Evolutionary conservation across 1,140 invertebrate genomes (phyloP), one percentile per base, ranked within the genome.

Genomic region (Drosophila saltans): DNA sequence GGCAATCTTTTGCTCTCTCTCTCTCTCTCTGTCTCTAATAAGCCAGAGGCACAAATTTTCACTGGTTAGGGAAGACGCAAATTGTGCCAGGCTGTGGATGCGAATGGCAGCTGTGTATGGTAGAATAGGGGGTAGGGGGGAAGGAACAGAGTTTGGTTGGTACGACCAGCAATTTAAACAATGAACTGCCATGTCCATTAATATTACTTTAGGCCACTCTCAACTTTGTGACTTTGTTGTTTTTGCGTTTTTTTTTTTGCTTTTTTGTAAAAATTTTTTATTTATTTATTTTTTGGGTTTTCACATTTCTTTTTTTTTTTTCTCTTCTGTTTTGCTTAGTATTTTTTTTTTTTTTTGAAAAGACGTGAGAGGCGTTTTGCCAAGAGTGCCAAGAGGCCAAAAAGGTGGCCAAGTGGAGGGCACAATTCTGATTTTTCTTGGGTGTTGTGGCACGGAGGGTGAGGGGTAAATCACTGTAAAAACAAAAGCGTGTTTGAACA

Each of bases 171-270:
- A 82, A 82, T 85, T 88, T 85, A 85, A 85, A 86, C 82, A 85
- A 88, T 85, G 75, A 86, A 85, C 82, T 85, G 82, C 82, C 82
- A 88, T 72, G 64, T 75, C 79, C 82, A 86, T 85, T 86, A 86
- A 85, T 85, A 85, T 85, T 86, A 86, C 82, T 86, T 86, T 72
- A 70, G 82, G 75, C 71, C 75, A 84, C 70, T 85, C 74, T 62
- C 82, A 79, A 88, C 81, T 85, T 86, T 86, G 45, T 52, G 82
- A 79, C 74, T 77, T 77, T 64, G 75, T 56, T 63, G 62, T 73
- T 55, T 69, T 80, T 78, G 61, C 48, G 36, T 43, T 61, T 63
- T 21, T 45, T 65, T 63, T n/a, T 36, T 36, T 36, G 4, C 9
- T 58, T 41, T 24, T 41, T 41, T 60, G 21, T 40, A 26, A 41